Percentiles rank a stretch among this genome's conserved stretches.
These are phyloP conservation scores for Eretmochelys imbricata DNA, from an alignment of 2,113 vertebrate species.

Conservation along the genomic window DNA sequence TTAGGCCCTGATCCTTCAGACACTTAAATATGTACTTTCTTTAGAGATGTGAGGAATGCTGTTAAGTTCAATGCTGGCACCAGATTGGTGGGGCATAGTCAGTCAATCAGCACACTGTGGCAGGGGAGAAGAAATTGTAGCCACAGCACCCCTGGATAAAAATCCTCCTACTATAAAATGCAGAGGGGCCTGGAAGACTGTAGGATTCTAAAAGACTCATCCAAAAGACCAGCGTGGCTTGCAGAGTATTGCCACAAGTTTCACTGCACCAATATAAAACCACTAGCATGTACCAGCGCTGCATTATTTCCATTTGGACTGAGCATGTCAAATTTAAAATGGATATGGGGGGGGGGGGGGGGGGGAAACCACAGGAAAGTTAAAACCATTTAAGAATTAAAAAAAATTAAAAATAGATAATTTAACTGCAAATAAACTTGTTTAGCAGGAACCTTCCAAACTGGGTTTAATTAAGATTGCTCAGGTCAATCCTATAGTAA, in stretches of 20 bases:
- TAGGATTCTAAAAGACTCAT: background rate
- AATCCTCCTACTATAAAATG: background rate
- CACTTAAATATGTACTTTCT: background rate
- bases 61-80: background rate
- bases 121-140: background rate
- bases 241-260: background rate
- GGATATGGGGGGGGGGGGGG: background rate
- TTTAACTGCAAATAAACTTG: slow-evolving; percentile 15
- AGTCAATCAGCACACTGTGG: background rate
- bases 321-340: background rate
- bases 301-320: background rate
- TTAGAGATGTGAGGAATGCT: background rate
- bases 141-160: background rate
- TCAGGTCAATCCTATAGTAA: background rate
- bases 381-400: slow-evolving; percentile 4
- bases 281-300: background rate
- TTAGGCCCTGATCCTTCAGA: background rate
- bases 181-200: background rate
- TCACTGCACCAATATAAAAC: background rate
- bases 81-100: background rate
- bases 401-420: background rate
- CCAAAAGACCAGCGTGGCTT: background rate
- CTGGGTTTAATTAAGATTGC: background rate
- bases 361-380: background rate
- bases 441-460: background rate